Base-by-base conservation (phyloP, 1,140 invertebrate species). In the Drosophila bifasciata region DNA sequence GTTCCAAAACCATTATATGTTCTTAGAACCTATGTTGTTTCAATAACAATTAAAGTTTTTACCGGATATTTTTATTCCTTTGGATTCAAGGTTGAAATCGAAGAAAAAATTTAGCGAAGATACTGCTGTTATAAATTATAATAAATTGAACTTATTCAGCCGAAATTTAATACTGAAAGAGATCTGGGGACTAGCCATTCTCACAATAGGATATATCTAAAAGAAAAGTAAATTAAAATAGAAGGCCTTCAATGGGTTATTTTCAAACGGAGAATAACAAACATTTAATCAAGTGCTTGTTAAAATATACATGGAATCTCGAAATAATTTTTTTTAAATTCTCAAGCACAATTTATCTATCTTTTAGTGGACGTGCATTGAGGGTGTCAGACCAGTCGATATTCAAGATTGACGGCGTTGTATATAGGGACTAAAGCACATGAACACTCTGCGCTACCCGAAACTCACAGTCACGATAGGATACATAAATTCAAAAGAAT, bases 11-110 rank as follows among this genome's bases (percentile, higher is more conserved):
- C 80, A 0, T 92, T 93, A 64, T 93, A 94, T 36, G 93, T 94
- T 0, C 90, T 92, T 16, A 92, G 92, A 49, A 93, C 92, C n/a
- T n/a, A n/a, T n/a, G n/a, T n/a, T 3, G 90, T 93, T 21, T 91
- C 91, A 4, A 89, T 90, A 8, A 79, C 90, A n/a, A 92, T 94
- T 0, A 92, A 92, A 80, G 93, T 93, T 1, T n/a, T n/a, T n/a
- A n/a, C 79, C 79, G 51, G n/a, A n/a, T n/a, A 92, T 93, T 67
- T 93, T 93, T 0, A 92, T 93, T 3, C 90, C 89, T n/a, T n/a
- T n/a, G n/a, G n/a, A 3, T 88, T 71, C 51, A 91, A 93, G 74
- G 92, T 94, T 1, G 93, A 93, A 48, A 92, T 94, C 0, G 93
- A 93, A 62, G 92, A 92, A 56, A 93, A 92, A 15, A 44, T 90